Conservation (phyloP, 2,888 invertebrate genomes). For the Rhagophthalmus giganteus region DNA sequence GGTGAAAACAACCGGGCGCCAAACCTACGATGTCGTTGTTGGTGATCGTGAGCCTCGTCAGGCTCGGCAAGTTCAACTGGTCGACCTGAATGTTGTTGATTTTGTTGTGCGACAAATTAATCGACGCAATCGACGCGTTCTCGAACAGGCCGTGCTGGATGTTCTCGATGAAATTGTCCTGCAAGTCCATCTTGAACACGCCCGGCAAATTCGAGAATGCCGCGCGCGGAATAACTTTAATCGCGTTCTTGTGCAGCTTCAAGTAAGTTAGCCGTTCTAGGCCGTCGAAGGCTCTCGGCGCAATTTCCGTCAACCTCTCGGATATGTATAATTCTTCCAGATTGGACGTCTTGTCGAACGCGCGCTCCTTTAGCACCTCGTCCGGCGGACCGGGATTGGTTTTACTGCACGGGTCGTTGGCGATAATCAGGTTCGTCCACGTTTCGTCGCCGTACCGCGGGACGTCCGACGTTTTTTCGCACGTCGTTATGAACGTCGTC, state of each 20-base stretch:
- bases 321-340: constrained; percentile 29
- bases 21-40: constrained; percentile 20
- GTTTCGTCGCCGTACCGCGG: constrained; percentile 14
- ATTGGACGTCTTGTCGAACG: constrained; percentile 18
- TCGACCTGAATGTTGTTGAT: constrained; percentile 23
- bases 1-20: constrained; percentile 19
- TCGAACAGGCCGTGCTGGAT: constrained; percentile 20
- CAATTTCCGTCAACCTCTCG: constrained; percentile 14
- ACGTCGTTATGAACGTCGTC: constrained; percentile 26
- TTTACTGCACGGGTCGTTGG: constrained; percentile 18
- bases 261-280: constrained; percentile 22
- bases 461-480: constrained; percentile 29
- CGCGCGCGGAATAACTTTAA: constrained; percentile 16
- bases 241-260: constrained; percentile 25
- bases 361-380: constrained; percentile 13
- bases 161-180: constrained; percentile 24
- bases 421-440: constrained; percentile 28
- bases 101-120: constrained; percentile 26
- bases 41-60: constrained; percentile 20
- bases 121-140: constrained; percentile 12
- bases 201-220: constrained; percentile 23
- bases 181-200: constrained; percentile 25
- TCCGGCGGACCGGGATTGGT: constrained; percentile 1
- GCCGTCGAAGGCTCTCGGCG: constrained; percentile 21
- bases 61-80: constrained; percentile 3